phyloP scores from a whole-genome alignment of 2,113 vertebrate genomes.

The Cyanistes caeruleus region DNA sequence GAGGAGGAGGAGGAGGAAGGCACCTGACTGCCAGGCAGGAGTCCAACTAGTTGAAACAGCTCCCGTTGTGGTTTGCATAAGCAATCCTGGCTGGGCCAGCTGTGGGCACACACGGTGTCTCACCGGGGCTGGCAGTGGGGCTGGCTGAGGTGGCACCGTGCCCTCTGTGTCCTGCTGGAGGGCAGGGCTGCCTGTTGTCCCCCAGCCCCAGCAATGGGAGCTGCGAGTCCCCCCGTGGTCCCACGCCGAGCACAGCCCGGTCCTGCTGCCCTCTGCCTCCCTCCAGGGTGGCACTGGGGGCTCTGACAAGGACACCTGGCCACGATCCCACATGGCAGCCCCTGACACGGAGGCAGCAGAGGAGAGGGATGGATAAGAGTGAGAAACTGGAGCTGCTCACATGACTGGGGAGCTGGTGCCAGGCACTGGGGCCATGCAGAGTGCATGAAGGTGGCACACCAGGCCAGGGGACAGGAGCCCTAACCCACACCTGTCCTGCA shows the following conservation, averaged over 20 bases:
- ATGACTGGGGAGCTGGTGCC: not conserved
- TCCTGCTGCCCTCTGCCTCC: not conserved
- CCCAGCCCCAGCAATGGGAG: not conserved
- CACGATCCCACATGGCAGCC: not conserved
- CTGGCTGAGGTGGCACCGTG: not conserved
- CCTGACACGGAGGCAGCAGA: not conserved
- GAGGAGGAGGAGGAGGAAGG: conserved; percentile 28
- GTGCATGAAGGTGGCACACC: not conserved
- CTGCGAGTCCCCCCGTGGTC: fast-evolving
- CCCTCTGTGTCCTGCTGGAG: not conserved
- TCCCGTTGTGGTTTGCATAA: not conserved
- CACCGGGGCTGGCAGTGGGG: not conserved
- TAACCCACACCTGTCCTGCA: not conserved
- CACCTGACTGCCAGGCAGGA: conserved; percentile 42
- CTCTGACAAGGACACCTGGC: not conserved
- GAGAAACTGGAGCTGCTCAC: not conserved
- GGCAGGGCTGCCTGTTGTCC: too few relatives aligned
- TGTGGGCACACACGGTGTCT: not conserved
- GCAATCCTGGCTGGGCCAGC: fast-evolving
- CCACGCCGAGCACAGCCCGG: fast-evolving
- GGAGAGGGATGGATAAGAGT: not conserved
- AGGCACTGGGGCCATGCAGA: not conserved
- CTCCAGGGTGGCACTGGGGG: not conserved
- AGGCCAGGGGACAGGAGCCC: not conserved
- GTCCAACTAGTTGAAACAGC: conserved; percentile 7